These are phyloP conservation scores for Tipula unca DNA, from an alignment of 2,888 invertebrate genomes.

Conservation along the genomic window DNA sequence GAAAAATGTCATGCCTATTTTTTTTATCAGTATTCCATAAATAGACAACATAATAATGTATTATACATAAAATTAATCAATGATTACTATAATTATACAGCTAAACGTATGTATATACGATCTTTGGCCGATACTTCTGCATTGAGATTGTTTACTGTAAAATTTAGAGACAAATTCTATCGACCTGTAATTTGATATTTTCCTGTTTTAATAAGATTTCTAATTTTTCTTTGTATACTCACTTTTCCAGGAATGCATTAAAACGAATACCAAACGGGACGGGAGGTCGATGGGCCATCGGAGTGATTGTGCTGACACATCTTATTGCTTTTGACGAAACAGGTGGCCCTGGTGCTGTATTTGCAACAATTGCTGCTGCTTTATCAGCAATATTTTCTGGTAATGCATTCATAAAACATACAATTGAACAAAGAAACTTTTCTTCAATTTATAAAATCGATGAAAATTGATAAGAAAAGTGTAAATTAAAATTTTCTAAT, in stretches of 20 bases:
- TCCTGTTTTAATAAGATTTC: no score
- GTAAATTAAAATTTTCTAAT: neutral
- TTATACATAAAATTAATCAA: neutral
- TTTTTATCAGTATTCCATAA: neutral
- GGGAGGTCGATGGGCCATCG: conserved; percentile 39
- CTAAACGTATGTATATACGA: neutral
- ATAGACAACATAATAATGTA: neutral
- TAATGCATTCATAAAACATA: conserved; percentile 24
- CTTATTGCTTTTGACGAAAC: conserved; percentile 40
- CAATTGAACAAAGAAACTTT: no score
- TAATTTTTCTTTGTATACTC: no score
- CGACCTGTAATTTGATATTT: neutral
- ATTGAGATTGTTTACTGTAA: neutral
- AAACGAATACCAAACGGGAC: conserved; percentile 38
- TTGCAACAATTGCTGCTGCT: conserved; percentile 37
- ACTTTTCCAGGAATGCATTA: conserved; percentile 30
- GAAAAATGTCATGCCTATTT: neutral
- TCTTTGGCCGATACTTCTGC: neutral
- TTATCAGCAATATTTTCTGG: conserved; percentile 38
- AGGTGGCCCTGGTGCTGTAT: conserved; percentile 35
- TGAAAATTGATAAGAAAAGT: no score
- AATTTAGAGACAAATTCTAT: neutral
- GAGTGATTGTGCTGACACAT: conserved; percentile 37
- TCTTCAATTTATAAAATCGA: neutral
- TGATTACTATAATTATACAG: neutral